A percentile compares a stretch with the other conserved stretches of the same genome.
phyloP scores from a whole-genome alignment of 2,113 vertebrate species.

The Phalacrocorax carbo region DNA sequence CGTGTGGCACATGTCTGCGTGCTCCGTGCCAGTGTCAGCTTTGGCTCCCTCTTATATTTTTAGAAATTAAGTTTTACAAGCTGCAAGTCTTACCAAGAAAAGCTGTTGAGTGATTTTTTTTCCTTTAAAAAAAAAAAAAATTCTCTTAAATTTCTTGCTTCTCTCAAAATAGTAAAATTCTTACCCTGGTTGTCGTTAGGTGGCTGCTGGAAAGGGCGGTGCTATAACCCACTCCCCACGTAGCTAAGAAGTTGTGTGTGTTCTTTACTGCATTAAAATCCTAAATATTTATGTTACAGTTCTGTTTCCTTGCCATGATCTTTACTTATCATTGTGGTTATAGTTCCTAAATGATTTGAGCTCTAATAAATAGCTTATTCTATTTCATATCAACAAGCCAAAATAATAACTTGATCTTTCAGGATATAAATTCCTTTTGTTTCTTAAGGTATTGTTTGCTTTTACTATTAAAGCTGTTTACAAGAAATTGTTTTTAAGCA shows the following conservation, averaged over 20 bases:
- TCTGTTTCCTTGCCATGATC: neutral
- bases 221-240: neutral
- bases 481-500: neutral
- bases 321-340: neutral
- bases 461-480: conserved; percentile 16
- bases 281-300: conserved; percentile 2
- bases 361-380: neutral
- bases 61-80: neutral
- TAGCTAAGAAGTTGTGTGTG: neutral
- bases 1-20: accelerated
- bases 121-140: too few species aligned
- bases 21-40: neutral
- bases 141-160: neutral
- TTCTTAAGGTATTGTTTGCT: conserved; percentile 33
- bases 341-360: conserved; percentile 5
- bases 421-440: neutral
- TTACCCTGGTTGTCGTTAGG: neutral
- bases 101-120: neutral
- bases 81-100: neutral
- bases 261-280: neutral
- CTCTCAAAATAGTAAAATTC: neutral
- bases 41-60: neutral
- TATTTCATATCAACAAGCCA: neutral
- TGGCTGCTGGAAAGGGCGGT: neutral
- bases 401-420: neutral